Base-by-base conservation (phyloP, 2,797 vertebrate species). In the Synaphobranchus kaupii region DNA sequence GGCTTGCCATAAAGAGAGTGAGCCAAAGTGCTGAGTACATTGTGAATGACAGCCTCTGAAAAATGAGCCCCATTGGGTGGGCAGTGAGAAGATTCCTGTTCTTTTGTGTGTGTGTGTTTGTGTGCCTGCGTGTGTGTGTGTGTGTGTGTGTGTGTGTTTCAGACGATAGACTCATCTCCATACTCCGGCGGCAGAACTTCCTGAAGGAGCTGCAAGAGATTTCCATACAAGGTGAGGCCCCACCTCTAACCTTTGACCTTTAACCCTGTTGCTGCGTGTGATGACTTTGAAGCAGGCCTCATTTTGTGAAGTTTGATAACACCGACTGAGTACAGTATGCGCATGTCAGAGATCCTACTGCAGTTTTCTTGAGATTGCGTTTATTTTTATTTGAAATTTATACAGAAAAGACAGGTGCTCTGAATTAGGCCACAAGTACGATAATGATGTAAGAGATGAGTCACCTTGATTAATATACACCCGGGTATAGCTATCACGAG, bases 111-210 rank as follows among this genome's bases (percentile, higher is more conserved):
- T 73, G 71, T 66, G 22, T 66, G 60, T 66, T 25, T 66, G 63
- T 28, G 63, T 66, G 63, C n/a, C 0, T 56, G 63, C 56, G n/a
- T 71, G 34, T 84, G 66, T 76, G 34, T 84, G 50, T 48, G 47
- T 54, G 50, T 48, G 80, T n/a, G n/a, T 84, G 48, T 73, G 15
- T 71, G 50, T 58, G 50, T 44, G 13, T 71, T 94, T 78, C 94
- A 97, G 96, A 97, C 89, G 96, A 96, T 85, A 93, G 96, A 81
- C 95, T 97, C 87, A 95, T 96, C 89, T 96, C 95, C 84, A 95
- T 97, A 81, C 95, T 97, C 85, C 93, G 96, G 15, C 96, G 96
- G 87, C 96, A 96, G 91, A 96, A 96, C 84, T 90, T 97, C 78
- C 71, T 97, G 89, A 96, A 94, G 88, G 96, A 97, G 88, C 95